phyloP scores from a whole-genome alignment of 37 sponge, comb jelly and placozoan species.

The Dysidea cf. avara region DNA sequence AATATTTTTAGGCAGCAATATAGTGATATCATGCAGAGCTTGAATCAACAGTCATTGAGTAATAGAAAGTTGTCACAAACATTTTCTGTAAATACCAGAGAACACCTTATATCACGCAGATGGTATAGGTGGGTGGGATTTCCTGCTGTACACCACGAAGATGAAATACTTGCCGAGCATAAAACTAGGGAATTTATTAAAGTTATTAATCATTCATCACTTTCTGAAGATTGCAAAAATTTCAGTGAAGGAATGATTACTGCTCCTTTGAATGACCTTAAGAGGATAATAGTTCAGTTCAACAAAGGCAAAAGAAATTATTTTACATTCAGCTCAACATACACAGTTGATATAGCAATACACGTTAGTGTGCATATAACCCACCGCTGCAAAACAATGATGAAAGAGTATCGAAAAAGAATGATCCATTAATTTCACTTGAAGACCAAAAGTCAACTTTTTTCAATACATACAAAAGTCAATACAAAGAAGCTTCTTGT shows the following conservation, averaged over 20 bases:
- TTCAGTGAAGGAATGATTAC: neutral
- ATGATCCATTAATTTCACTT: neutral
- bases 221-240: neutral
- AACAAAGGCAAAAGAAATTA: neutral
- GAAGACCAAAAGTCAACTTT: neutral
- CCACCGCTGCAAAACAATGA: neutral
- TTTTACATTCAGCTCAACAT: neutral
- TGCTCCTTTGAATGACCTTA: neutral
- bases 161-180: too few species aligned
- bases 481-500: neutral
- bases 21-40: too few species aligned
- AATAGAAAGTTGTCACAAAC: too few species aligned
- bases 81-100: too few species aligned
- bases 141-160: too few species aligned
- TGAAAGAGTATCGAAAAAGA: neutral
- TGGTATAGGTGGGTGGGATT: too few species aligned
- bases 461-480: neutral
- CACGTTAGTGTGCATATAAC: slow-evolving; percentile 5
- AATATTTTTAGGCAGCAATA: too few species aligned
- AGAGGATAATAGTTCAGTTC: neutral
- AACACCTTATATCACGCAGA: too few species aligned
- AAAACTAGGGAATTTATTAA: too few species aligned
- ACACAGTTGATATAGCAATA: slow-evolving; percentile 10
- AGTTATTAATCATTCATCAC: too few species aligned
- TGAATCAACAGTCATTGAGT: too few species aligned